Evolutionary conservation across 2,888 invertebrate genomes (phyloP).

Genomic region (Amaurobius ferox): DNA sequence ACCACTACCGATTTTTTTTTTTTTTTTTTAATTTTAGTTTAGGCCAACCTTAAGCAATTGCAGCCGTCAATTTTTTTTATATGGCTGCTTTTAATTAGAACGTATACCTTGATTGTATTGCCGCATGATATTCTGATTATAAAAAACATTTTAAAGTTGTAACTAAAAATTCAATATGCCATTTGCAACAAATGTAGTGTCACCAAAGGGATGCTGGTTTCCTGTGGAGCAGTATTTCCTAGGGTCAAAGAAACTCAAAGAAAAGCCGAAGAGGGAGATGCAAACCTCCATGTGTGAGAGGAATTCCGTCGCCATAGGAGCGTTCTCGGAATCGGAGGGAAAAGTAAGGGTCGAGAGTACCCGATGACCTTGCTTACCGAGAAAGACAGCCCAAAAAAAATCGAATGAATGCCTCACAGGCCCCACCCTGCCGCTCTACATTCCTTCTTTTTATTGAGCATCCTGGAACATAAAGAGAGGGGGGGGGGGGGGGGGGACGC

Average conservation of each 20-base stretch:
- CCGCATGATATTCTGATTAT: too few species aligned
- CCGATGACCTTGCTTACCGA: slow-evolving; percentile 33
- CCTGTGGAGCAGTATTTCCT: neutral
- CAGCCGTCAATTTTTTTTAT: too few species aligned
- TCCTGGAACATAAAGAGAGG: neutral
- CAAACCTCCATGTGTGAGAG: neutral
- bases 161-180: too few species aligned
- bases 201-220: neutral
- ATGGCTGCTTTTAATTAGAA: too few species aligned
- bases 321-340: slow-evolving; percentile 19
- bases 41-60: too few species aligned
- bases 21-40: too few species aligned
- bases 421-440: slow-evolving; percentile 30
- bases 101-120: too few species aligned
- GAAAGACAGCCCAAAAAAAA: slow-evolving; percentile 34
- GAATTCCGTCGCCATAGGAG: slow-evolving; percentile 13
- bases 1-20: too few species aligned
- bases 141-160: too few species aligned
- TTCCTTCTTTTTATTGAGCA: slow-evolving; percentile 34
- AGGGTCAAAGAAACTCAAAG: neutral
- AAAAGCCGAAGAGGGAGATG: neutral
- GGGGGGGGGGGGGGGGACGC: neutral
- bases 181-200: too few species aligned
- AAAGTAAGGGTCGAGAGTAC: neutral
- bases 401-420: slow-evolving; percentile 7